These are phyloP conservation scores for Caenorhabditis wallacei DNA, from an alignment of 2,888 invertebrate genomes.

Conservation along the genomic window DNA sequence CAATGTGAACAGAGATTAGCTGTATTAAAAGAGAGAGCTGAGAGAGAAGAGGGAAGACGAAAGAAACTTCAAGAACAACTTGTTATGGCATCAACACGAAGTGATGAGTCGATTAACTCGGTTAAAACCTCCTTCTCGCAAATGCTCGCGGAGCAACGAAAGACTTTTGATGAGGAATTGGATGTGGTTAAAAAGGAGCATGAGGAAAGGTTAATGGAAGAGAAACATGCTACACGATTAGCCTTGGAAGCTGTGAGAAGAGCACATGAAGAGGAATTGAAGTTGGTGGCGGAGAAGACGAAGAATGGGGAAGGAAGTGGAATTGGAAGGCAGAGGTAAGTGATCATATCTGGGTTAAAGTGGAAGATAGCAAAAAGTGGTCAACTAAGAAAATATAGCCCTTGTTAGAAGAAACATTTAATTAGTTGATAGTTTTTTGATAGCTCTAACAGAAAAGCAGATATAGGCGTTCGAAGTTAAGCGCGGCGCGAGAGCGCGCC, in stretches of 20 bases:
- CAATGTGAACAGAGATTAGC: slow-evolving; percentile 79
- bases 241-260: slow-evolving; percentile 82
- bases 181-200: slow-evolving; percentile 75
- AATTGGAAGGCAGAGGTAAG: slow-evolving; percentile 60
- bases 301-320: slow-evolving; percentile 55
- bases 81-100: slow-evolving; percentile 68
- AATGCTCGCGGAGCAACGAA: slow-evolving; percentile 74
- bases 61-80: slow-evolving; percentile 77
- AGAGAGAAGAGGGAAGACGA: slow-evolving; percentile 74
- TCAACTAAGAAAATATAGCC: too few species aligned
- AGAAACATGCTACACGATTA: slow-evolving; percentile 79
- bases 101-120: slow-evolving; percentile 73
- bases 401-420: too few species aligned
- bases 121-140: slow-evolving; percentile 76
- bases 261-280: slow-evolving; percentile 81
- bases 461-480: too few species aligned
- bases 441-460: too few species aligned
- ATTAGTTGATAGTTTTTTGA: too few species aligned
- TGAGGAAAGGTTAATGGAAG: slow-evolving; percentile 78
- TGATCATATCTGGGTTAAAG: too few species aligned
- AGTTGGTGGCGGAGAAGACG: slow-evolving; percentile 66
- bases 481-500: too few species aligned
- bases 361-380: too few species aligned
- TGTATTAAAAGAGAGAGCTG: slow-evolving; percentile 73
- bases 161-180: slow-evolving; percentile 74